Conservation (phyloP, 1,140 invertebrate genomes). For the Polypedilum pembai region DNA sequence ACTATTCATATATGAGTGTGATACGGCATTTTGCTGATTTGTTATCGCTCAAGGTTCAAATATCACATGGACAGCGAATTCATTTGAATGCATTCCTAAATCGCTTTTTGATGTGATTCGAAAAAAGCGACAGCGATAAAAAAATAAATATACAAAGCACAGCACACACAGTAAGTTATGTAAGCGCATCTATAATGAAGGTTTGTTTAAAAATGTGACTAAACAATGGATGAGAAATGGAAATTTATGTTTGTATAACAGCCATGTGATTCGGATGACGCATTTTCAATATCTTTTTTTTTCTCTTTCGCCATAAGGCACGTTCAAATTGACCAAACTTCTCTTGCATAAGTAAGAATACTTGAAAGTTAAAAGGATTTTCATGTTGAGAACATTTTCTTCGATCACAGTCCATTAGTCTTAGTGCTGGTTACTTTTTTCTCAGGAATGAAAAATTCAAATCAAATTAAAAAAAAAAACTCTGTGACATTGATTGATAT, state of each 20-base stretch:
- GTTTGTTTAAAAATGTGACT: slow-evolving; percentile 13
- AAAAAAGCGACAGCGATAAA: background rate
- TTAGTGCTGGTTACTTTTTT: too few species aligned
- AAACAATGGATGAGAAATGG: slow-evolving; percentile 2
- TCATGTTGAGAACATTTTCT: slow-evolving; percentile 4
- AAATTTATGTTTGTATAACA: slow-evolving; percentile 8
- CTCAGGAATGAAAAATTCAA: too few species aligned
- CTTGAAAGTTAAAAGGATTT: background rate
- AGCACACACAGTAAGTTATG: background rate
- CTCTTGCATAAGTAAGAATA: background rate
- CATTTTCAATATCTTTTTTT: background rate
- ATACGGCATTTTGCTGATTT: background rate
- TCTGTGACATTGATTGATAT: too few species aligned
- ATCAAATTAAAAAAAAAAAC: too few species aligned
- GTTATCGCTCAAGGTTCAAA: background rate
- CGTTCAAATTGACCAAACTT: background rate
- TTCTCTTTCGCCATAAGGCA: background rate
- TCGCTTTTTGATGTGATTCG: too few species aligned
- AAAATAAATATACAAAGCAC: background rate
- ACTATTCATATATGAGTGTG: background rate
- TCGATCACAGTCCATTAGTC: background rate
- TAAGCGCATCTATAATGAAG: slow-evolving; percentile 14
- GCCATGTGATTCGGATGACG: slow-evolving; percentile 13
- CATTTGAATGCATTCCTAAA: too few species aligned
- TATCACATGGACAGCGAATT: background rate